Conservation (phyloP, 2,797 vertebrate species). For the Loris lydekkerianus region DNA sequence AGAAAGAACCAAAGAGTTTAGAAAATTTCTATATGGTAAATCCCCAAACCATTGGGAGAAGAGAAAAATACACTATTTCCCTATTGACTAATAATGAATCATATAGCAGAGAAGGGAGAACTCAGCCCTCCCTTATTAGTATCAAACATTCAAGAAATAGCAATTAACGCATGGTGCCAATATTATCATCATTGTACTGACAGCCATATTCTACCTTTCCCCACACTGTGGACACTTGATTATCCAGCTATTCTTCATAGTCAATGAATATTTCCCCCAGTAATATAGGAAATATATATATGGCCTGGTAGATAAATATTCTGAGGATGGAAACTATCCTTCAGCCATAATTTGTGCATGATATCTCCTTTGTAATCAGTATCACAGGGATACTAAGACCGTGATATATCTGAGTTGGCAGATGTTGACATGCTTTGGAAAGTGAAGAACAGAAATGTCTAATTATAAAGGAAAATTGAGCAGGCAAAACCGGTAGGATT, state of each 20-base stretch:
- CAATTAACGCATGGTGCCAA: background rate
- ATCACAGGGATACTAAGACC: background rate
- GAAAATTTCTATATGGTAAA: background rate
- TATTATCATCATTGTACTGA: background rate
- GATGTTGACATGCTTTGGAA: constrained; percentile 32
- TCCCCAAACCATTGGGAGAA: background rate
- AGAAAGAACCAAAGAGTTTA: background rate
- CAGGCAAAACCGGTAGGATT: background rate
- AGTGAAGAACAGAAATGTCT: constrained; percentile 18
- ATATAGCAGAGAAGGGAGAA: background rate
- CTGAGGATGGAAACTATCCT: background rate
- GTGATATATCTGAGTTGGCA: background rate
- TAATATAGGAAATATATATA: background rate
- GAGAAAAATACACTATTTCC: background rate
- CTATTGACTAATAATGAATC: background rate
- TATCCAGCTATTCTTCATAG: background rate
- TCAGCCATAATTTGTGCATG: background rate
- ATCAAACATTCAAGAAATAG: background rate
- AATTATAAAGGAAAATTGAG: constrained; percentile 2
- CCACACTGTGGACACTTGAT: background rate
- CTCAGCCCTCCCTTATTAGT: background rate
- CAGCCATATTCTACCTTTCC: background rate
- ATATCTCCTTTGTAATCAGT: background rate
- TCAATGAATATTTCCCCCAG: background rate
- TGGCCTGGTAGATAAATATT: background rate